phyloP scores from a whole-genome alignment of 2,797 vertebrate species.

The Bradypodion ventrale region DNA sequence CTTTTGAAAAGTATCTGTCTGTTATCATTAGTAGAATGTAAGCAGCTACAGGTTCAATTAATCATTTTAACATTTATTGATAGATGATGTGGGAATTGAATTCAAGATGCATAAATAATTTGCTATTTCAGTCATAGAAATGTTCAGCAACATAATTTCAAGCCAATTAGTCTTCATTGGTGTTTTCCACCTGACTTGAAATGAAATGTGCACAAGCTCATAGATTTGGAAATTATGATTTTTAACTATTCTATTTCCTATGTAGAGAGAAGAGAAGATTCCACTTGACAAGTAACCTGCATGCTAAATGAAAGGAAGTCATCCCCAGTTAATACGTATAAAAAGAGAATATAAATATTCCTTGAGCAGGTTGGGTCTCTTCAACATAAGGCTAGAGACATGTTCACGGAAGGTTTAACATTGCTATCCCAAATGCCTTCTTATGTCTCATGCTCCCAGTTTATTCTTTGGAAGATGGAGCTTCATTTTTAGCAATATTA shows the following conservation, averaged over 20 bases:
- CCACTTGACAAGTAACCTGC: background rate
- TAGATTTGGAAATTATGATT: background rate
- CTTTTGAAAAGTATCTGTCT: background rate
- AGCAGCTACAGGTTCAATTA: background rate
- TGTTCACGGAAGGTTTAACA: background rate
- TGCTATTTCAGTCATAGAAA: background rate
- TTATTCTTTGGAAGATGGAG: background rate
- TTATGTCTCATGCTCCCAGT: background rate
- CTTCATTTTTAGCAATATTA: background rate
- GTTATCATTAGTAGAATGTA: background rate
- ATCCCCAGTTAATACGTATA: background rate
- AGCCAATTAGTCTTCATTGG: slow-evolving; percentile 4
- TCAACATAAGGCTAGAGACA: background rate
- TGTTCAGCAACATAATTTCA: slow-evolving; percentile 16
- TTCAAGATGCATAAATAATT: slow-evolving; percentile 11
- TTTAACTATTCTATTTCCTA: background rate
- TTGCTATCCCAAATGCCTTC: background rate
- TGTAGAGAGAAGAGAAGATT: background rate
- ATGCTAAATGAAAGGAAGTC: background rate
- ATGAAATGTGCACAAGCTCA: background rate
- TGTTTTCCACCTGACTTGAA: background rate
- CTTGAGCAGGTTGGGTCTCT: background rate
- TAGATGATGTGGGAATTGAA: slow-evolving; percentile 7
- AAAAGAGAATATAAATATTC: background rate
- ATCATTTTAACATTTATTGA: background rate